Base-by-base conservation (phyloP, 1,140 invertebrate genomes). In the Hyles euphorbiae region DNA sequence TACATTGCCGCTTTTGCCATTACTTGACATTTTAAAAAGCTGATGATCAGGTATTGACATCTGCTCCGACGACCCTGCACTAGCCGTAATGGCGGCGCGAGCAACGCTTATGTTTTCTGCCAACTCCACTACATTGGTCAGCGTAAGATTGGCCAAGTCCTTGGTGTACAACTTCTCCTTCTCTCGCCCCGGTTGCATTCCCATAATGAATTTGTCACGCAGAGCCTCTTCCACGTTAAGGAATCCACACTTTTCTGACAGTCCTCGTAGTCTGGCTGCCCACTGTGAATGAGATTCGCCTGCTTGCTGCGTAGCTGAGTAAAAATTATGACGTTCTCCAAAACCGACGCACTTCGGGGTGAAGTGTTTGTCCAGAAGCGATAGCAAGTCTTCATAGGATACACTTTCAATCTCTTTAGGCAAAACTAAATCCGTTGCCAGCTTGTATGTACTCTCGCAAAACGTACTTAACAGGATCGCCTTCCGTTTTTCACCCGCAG, bases 221-320 rank as follows among this genome's bases (percentile, higher is more conserved):
- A 69, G 44, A n/a, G 63, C 59, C 9, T 69, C 63, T 22, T 69
- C 67, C 11, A 69, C 11, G 46, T 69, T 57, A 34, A 53, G 58
- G 44, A 68, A 68, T 9, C 22, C 58, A 33, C 67, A 69, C 48
- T 63, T 48, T 3, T 60, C 56, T 7, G 63, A 58, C 43, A 69
- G 40, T 8, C 56, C 60, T 43, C 64, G 49, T 5, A 66, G 22
- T 10, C 64, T 53, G 7, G 64, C 64, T 10, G 63, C 64, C 60
- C 67, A 69, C 51, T 65, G 60, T 32, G 60, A 45, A 32, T 48
- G 57, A 3, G 36, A 57, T 52, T 65, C 62, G 10, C 50, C 55
- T 8, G 46, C 51, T 8, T 50, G 45, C 40, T 65, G 63, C 3
- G 34, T 53, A 10, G 63, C 56, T n/a, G 63, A 32, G 34, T 65